Conservation (phyloP, 1,140 invertebrate species). For the Zaprionus vittiger region DNA sequence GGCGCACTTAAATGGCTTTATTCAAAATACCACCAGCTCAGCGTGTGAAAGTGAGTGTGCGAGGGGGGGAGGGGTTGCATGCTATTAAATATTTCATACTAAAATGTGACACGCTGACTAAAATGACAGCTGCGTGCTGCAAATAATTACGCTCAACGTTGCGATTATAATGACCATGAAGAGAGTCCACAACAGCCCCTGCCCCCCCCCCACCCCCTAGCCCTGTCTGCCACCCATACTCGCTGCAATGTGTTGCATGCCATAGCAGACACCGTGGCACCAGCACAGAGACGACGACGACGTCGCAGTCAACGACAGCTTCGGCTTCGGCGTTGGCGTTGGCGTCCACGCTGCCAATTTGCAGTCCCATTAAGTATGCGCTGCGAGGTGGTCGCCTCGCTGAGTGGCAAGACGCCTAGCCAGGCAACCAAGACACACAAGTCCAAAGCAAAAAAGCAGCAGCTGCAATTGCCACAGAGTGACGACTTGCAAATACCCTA, state of each 20-base stretch:
- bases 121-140: constrained; percentile 74
- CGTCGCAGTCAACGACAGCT: constrained; percentile 10
- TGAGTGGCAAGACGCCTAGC: constrained; percentile 14
- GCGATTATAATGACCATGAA: constrained; percentile 64
- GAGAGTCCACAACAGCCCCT: constrained; percentile 2
- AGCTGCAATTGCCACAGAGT: neutral
- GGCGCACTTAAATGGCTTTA: constrained; percentile 60
- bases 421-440: constrained; percentile 16
- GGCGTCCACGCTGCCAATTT: constrained; percentile 29
- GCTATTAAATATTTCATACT: constrained; percentile 63
- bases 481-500: neutral
- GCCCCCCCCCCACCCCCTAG: neutral
- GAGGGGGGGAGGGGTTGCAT: constrained; percentile 45
- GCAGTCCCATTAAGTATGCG: constrained; percentile 27
- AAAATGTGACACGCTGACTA: constrained; percentile 50
- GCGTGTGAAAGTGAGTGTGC: neutral
- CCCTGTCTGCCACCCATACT: neutral
- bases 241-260: constrained; percentile 68
- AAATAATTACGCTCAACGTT: constrained; percentile 60
- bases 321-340: constrained; percentile 5
- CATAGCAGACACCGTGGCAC: constrained; percentile 60
- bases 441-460: constrained; percentile 12
- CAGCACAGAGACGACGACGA: constrained; percentile 21
- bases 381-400: constrained; percentile 22
- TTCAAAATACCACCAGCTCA: constrained; percentile 39